Evolutionary conservation across 2,113 vertebrate genomes (phyloP), one percentile per base, ranked within the genome.

Genomic region (Alethe diademata): DNA sequence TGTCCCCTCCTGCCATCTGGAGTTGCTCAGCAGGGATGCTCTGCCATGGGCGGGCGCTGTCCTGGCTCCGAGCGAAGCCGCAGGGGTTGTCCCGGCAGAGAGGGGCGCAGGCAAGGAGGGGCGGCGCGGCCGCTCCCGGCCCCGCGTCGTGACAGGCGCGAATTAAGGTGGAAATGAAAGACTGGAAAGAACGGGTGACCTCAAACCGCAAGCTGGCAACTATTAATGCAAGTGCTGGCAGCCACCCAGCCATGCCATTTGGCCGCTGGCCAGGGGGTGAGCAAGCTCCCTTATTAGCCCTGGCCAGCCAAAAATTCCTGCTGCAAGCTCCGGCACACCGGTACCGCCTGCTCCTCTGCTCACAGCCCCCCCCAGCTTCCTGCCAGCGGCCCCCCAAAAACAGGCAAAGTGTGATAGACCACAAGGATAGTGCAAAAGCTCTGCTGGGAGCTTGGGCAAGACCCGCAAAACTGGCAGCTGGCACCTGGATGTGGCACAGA

Each of bases 131-230:
- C 19, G 72, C 62, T 51, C 47, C 71, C 53, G 15, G 53, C 53
- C 51, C 19, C 1, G 8, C 7, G 75, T 33, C 16, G 1, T 36
- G 48, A 17, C 28, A 24, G 61, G 53, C 43, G 20, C 14, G 48
- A 72, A 86, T 31, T 64, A 26, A 94, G 84, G 45, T 64, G 51
- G 92, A 72, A 95, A 93, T 87, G 87, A 94, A 93, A 36, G 72
- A 86, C 75, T 86, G 86, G 91, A 95, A 95, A 96, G 93, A 92
- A 91, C 71, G 78, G 29, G 89, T 92, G 91, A 92, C 93, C 89
- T 85, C 95, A 95, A 86, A 81, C 86, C 70, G 14, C 91, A 56
- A 62, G 84, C 91, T 92, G 91, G 91, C 88, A 86, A 83, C 92
- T 88, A 67, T 86, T 92, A 89, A 93, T 56, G 86, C 66, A 3